Percentiles rank a stretch among this genome's conserved stretches.
Conservation (phyloP, 1,140 invertebrate species). For the Micrasema longulum region DNA sequence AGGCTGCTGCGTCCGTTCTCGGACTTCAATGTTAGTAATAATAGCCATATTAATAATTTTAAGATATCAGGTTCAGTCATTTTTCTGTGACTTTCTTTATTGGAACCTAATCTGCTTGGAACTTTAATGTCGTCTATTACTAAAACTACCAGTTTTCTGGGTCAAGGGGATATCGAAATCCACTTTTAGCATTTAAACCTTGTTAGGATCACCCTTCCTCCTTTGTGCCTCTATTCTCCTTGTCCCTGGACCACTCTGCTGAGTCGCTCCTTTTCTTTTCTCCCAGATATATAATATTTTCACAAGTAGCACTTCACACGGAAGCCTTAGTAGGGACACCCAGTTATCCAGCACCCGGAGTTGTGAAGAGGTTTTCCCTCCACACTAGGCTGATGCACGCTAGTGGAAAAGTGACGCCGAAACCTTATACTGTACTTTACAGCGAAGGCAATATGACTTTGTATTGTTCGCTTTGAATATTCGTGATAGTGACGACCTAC, state of each 20-base stretch:
- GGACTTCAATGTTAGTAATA: too few relatives aligned
- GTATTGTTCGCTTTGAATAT: slow-evolving; percentile 2
- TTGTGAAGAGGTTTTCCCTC: slow-evolving; percentile 18
- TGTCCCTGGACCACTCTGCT: slow-evolving; percentile 29
- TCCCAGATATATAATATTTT: slow-evolving; percentile 51
- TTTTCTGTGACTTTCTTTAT: too few relatives aligned
- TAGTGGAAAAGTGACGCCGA: slow-evolving; percentile 27
- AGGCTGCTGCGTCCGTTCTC: too few relatives aligned
- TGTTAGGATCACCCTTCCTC: slow-evolving; percentile 2
- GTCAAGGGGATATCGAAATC: slow-evolving; percentile 27
- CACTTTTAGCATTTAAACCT: slow-evolving; percentile 13
- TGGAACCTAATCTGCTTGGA: too few relatives aligned
- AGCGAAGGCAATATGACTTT: slow-evolving; percentile 18
- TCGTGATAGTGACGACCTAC: background rate
- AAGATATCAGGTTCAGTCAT: too few relatives aligned
- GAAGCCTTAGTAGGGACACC: slow-evolving; percentile 15
- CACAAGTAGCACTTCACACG: slow-evolving; percentile 47
- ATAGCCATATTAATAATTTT: too few relatives aligned
- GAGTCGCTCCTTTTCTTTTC: slow-evolving; percentile 48
- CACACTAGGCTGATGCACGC: background rate
- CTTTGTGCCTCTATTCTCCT: background rate
- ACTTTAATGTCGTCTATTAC: too few relatives aligned
- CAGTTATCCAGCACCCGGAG: slow-evolving; percentile 6
- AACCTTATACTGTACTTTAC: slow-evolving; percentile 10
- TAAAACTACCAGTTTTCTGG: slow-evolving; percentile 7